phyloP scores from a whole-genome alignment of 2,113 vertebrate species.

The Salminus brasiliensis region DNA sequence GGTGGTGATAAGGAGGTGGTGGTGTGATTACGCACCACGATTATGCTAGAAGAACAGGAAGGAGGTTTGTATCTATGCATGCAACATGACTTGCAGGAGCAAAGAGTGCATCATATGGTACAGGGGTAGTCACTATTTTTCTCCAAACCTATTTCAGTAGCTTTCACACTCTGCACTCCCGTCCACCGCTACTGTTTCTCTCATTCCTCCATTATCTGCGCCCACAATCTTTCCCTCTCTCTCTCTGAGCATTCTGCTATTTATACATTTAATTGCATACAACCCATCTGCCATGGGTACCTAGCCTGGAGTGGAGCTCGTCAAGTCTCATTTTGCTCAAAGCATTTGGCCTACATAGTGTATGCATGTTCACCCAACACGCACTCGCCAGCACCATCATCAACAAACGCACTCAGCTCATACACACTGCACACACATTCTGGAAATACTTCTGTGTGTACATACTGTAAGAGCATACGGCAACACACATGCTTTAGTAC shows the following conservation, averaged over 20 bases:
- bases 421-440: conserved; percentile 13
- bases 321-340: conserved; percentile 37
- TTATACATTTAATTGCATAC: conserved; percentile 48
- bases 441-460: not conserved
- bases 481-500: not conserved
- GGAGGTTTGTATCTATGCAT: not conserved
- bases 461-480: too few species aligned
- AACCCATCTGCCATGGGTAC: conserved; percentile 47
- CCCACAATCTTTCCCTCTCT: not conserved
- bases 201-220: not conserved
- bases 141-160: not conserved
- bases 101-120: not conserved
- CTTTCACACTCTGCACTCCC: not conserved
- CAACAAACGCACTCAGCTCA: conserved; percentile 14
- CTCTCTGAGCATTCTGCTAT: conserved; percentile 28
- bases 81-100: not conserved
- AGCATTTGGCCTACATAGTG: conserved; percentile 33
- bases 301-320: conserved; percentile 40
- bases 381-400: conserved; percentile 20
- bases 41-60: not conserved
- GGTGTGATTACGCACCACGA: not conserved
- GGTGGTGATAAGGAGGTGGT: not conserved
- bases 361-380: conserved; percentile 11
- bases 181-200: not conserved
- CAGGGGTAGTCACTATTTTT: not conserved